Conservation (phyloP, 2,888 invertebrate species). For the Desoria tigrina region DNA sequence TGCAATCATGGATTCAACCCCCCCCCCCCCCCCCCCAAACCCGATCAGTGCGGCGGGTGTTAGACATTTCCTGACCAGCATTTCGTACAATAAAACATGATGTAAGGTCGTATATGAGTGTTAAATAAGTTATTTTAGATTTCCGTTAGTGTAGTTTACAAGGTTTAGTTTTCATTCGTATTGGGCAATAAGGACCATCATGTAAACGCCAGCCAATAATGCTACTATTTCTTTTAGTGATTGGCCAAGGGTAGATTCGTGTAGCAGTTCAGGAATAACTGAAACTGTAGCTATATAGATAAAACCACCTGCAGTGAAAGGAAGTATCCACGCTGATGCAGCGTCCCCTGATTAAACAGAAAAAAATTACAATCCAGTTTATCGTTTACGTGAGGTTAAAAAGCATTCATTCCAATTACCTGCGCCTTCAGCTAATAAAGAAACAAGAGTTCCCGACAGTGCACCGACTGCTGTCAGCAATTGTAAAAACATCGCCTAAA, state of each 20-base stretch:
- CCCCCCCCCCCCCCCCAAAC: no score
- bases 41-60: no score
- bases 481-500: constrained; percentile 89
- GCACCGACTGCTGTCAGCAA: constrained; percentile 93
- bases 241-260: constrained; percentile 82
- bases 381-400: background rate
- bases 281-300: constrained; percentile 99
- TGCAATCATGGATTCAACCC: no score
- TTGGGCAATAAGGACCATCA: constrained; percentile 93
- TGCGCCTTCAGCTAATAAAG: constrained; percentile 76
- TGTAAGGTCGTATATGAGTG: no score
- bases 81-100: no score
- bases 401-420: constrained; percentile 50
- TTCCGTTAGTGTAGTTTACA: no score
- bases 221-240: constrained; percentile 88
- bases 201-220: constrained; percentile 82
- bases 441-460: constrained; percentile 85
- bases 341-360: constrained; percentile 61
- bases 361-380: background rate
- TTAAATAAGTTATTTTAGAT: no score
- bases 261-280: constrained; percentile 93
- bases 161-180: constrained; percentile 62
- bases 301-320: constrained; percentile 98
- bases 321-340: constrained; percentile 84
- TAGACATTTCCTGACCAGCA: no score